A percentile compares a stretch with the other conserved stretches of the same genome.
phyloP scores from a whole-genome alignment of 30 jellyfish, hydroid and myxozoan species.

The Pelagia noctiluca region DNA sequence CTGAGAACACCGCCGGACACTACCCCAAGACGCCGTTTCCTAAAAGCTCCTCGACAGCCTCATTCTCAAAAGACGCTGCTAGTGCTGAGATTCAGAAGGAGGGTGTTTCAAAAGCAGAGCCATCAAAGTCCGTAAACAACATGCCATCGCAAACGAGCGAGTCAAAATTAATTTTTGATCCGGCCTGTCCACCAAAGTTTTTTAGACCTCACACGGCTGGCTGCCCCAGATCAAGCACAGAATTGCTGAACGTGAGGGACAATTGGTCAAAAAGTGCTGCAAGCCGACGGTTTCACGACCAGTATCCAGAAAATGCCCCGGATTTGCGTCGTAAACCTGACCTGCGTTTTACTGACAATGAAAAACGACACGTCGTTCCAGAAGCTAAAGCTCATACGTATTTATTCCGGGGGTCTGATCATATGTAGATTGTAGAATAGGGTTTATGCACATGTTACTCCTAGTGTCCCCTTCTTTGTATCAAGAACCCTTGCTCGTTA shows the following conservation, averaged over 20 bases:
- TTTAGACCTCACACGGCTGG: conserved; percentile 68
- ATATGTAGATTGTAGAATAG: conserved; percentile 45
- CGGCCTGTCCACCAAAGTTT: conserved; percentile 59
- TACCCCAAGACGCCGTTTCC: conserved; percentile 44
- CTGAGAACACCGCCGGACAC: conserved; percentile 4
- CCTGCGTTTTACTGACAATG: conserved; percentile 72
- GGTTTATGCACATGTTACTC: too few relatives aligned
- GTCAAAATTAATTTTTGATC: conserved; percentile 27
- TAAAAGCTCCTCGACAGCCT: not conserved
- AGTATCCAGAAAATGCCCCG: conserved; percentile 78
- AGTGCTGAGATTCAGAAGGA: not conserved
- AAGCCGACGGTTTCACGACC: conserved; percentile 52
- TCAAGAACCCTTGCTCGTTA: too few relatives aligned
- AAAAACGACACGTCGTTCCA: conserved; percentile 67
- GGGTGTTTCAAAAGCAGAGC: conserved; percentile 1
- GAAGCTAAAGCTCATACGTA: conserved; percentile 78
- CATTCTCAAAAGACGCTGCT: conserved; percentile 14
- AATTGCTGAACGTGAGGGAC: conserved; percentile 52
- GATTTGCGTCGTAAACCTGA: conserved; percentile 81
- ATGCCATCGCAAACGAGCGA: conserved; percentile 65
- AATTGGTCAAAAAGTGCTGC: conserved; percentile 78
- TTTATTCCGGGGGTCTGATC: conserved; percentile 67
- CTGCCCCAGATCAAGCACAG: conserved; percentile 54
- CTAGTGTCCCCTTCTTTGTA: too few relatives aligned
- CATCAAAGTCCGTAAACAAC: conserved; percentile 42